Conservation (phyloP, 2,888 invertebrate species). For the Capitulum mitella region DNA sequence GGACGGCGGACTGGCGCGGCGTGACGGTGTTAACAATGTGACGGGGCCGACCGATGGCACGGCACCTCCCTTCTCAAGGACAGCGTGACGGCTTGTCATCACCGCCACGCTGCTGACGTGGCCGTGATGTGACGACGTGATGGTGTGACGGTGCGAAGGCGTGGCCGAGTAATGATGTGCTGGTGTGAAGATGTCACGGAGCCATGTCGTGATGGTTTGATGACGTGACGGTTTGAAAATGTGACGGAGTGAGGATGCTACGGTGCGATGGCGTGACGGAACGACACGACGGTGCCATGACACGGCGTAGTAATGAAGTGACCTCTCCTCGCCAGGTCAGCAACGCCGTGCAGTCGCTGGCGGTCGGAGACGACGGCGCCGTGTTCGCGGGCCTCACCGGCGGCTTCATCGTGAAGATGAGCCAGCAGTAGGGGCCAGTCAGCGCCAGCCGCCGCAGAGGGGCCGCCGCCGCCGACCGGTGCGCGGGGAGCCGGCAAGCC, state of each 20-base stretch:
- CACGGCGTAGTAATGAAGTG: background rate
- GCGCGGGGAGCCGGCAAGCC: too few relatives aligned
- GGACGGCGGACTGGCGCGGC: too few relatives aligned
- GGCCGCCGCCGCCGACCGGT: too few relatives aligned
- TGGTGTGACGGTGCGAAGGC: background rate
- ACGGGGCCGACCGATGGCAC: too few relatives aligned
- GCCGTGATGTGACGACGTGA: background rate
- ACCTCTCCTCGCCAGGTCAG: background rate
- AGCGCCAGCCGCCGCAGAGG: too few relatives aligned
- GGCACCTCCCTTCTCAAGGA: background rate
- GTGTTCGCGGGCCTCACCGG: background rate
- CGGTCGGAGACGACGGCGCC: background rate
- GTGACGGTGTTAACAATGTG: too few relatives aligned
- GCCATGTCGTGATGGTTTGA: background rate
- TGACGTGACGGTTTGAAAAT: too few relatives aligned
- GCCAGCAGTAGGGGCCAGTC: background rate
- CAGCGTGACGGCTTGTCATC: background rate
- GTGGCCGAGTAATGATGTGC: background rate
- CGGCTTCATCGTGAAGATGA: background rate
- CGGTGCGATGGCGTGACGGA: background rate
- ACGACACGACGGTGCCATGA: background rate
- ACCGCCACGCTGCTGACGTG: background rate
- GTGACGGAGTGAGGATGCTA: background rate
- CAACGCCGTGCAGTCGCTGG: background rate
- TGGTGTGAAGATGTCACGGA: background rate